Base-by-base conservation (phyloP, 2,888 invertebrate species). In the Thelaira solivaga region DNA sequence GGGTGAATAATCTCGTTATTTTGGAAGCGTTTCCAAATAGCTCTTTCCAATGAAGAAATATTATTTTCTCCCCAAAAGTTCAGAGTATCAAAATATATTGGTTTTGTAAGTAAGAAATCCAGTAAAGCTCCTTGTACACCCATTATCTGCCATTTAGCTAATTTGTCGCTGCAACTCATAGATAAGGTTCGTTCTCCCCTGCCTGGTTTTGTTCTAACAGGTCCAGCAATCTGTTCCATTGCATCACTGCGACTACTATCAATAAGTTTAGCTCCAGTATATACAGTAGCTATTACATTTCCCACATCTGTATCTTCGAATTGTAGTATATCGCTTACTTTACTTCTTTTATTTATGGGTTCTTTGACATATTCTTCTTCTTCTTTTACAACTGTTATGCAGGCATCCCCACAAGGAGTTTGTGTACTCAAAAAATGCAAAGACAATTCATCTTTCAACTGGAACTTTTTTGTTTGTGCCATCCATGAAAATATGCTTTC, bases 91-190 rank as follows among this genome's bases (percentile, higher is more conserved):
- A 97, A 89, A 86, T 92, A 93, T 83, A 98, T 91, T 10, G 94
- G 93, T 72, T 90, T 84, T 3, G 90, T 84, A 20, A 97, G 87
- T 24, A 97, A 86, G 76, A 92, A 87, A 78, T 92, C 92, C 53
- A 97, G 86, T 3, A 98, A 89, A 3, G 95, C 92, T 3, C 98
- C 97, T 90, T 96, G 97, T 24, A 96, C 86, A 0, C 98, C 97
- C 31, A 96, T 85, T 76, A 94, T 90, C 85, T 94, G 93, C 98
- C 98, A 98, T 83, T 93, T 93, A 2, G 96, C 93, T 11, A 98
- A 90, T 91, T 98, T 98, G 89, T 98, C 98, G 88, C 97, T 97
- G 88, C 98, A 98, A 0, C 97, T 97, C 83, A 97, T 93, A 8
- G 97, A 97, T 43, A 95, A 87, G 0, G 98, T 97, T 53, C 93